phyloP scores from a whole-genome alignment of 2,113 vertebrate species.

The Brevimyrus niger region DNA sequence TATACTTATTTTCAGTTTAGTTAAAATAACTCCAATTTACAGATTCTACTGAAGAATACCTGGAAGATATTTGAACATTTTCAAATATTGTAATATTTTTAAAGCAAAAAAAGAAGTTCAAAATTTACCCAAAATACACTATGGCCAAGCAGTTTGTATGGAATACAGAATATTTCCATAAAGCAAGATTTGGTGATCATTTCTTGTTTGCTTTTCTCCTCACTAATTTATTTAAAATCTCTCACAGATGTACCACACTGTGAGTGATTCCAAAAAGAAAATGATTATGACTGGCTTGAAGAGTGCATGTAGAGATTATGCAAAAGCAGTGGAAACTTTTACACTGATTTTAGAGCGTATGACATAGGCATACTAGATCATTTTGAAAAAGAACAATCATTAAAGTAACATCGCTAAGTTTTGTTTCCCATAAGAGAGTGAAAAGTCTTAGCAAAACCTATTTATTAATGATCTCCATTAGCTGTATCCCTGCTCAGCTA shows the following conservation, averaged over 20 bases:
- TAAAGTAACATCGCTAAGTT: not conserved
- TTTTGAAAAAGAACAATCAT: not conserved
- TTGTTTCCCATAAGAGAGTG: not conserved
- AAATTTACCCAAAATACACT: not conserved
- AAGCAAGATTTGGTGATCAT: not conserved
- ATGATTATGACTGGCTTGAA: not conserved
- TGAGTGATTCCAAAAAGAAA: not conserved
- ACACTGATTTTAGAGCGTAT: not conserved
- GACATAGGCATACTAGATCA: not conserved
- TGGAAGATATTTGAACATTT: not conserved
- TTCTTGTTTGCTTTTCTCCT: not conserved
- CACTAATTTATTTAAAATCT: not conserved
- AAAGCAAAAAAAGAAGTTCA: not conserved
- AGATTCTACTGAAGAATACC: not conserved
- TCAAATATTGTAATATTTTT: not conserved
- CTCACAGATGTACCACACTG: not conserved
- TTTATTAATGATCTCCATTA: not conserved
- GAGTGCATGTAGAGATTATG: not conserved
- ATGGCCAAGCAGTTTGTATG: not conserved
- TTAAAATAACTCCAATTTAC: not conserved
- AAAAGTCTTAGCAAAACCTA: not conserved
- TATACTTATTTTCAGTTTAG: not conserved
- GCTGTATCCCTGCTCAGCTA: not conserved
- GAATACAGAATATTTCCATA: not conserved
- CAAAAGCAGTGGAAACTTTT: not conserved